These are phyloP conservation scores for Pelecanus crispus DNA, from an alignment of 2,113 vertebrate species.

Conservation along the genomic window DNA sequence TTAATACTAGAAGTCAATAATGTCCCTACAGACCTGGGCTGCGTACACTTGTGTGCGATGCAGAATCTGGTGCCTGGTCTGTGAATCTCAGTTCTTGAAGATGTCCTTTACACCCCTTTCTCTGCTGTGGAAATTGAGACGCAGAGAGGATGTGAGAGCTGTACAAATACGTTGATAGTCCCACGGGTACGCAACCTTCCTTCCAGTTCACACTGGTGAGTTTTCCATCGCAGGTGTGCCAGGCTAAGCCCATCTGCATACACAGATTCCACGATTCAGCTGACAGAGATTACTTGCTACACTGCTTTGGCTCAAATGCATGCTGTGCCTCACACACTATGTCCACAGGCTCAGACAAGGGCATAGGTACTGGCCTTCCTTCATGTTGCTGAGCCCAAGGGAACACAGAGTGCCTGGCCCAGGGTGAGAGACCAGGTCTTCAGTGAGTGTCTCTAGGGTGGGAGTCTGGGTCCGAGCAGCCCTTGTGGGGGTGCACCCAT, in stretches of 20 bases:
- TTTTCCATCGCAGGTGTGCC: neutral
- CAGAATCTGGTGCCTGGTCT: neutral
- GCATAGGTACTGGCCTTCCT: neutral
- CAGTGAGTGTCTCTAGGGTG: neutral
- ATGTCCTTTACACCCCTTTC: neutral
- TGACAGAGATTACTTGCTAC: neutral
- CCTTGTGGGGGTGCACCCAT: neutral
- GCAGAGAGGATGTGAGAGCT: conserved; percentile 4
- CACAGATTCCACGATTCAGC: neutral
- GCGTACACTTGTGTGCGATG: rapidly evolving
- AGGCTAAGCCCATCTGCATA: neutral
- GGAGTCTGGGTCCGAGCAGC: neutral
- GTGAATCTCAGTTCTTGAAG: neutral
- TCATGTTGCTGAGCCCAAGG: neutral
- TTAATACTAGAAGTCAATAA: neutral
- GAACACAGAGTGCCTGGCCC: neutral
- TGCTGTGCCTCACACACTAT: neutral
- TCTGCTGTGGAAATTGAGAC: neutral
- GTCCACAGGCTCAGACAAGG: neutral
- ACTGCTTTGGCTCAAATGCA: neutral
- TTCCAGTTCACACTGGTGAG: neutral
- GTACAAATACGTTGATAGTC: rapidly evolving
- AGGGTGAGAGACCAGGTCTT: neutral
- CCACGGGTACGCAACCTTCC: neutral
- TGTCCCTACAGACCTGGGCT: neutral